Evolutionary conservation across 2,888 invertebrate species (phyloP).

Genomic region (Apoda limacodes): DNA sequence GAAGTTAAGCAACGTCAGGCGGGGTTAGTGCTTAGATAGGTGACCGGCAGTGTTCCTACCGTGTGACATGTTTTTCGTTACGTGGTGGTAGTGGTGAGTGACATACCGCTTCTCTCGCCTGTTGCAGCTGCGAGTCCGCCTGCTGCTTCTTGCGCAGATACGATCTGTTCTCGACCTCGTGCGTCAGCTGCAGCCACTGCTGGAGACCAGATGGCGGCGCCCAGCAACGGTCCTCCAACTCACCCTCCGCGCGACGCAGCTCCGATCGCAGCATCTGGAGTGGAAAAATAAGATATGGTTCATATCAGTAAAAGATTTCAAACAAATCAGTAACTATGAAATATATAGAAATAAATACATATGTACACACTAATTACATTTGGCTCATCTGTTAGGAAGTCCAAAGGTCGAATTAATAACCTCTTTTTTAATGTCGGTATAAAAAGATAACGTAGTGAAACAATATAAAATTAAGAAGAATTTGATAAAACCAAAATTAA

Average conservation of each 20-base stretch:
- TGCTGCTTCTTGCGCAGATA: constrained; percentile 86
- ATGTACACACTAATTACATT: no score
- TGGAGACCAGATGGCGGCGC: constrained; percentile 90
- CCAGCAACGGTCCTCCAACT: constrained; percentile 91
- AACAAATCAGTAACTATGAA: no score
- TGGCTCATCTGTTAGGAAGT: no score
- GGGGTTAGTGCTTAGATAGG: no score
- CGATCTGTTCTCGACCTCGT: constrained; percentile 92
- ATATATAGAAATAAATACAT: no score
- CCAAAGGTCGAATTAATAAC: no score
- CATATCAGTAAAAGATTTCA: constrained; percentile 3
- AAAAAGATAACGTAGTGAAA: no score
- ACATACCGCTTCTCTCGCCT: constrained; percentile 89
- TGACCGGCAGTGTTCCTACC: no score
- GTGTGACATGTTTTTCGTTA: no score
- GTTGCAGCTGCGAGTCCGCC: constrained; percentile 86
- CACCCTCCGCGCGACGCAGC: constrained; percentile 88
- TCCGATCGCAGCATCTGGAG: constrained; percentile 81
- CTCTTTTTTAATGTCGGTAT: no score
- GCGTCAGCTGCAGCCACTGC: constrained; percentile 95
- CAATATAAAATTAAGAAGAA: no score
- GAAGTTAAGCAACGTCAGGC: no score
- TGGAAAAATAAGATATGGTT: constrained; percentile 2
- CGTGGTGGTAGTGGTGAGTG: constrained; percentile 1
- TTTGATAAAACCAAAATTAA: constrained; percentile 3